phyloP scores from a whole-genome alignment of 2,888 invertebrate genomes.

The Drosophila setosimentum region DNA sequence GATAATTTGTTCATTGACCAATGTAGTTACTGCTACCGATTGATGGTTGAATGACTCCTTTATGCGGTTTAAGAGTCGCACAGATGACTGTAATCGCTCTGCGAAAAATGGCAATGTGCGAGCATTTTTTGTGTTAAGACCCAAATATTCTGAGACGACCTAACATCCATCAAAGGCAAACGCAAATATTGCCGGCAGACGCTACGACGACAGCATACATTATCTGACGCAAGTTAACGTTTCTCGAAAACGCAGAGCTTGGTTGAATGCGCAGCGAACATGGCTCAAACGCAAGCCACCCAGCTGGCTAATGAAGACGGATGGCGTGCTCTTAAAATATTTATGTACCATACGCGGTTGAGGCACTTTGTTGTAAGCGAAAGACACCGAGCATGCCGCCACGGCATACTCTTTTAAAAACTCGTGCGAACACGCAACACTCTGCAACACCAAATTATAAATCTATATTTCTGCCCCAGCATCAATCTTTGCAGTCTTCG shows the following conservation, averaged over 20 bases:
- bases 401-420: constrained; percentile 39
- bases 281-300: constrained; percentile 23
- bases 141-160: neutral
- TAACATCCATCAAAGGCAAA: constrained; percentile 51
- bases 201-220: constrained; percentile 40
- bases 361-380: constrained; percentile 52
- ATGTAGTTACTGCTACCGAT: constrained; percentile 32
- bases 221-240: constrained; percentile 50
- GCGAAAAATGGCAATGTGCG: constrained; percentile 54
- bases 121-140: constrained; percentile 26
- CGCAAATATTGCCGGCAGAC: constrained; percentile 26
- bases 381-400: constrained; percentile 23
- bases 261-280: constrained; percentile 13
- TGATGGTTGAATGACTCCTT: constrained; percentile 57
- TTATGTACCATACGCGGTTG: constrained; percentile 47
- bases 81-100: constrained; percentile 62
- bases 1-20: constrained; percentile 50
- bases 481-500: constrained; percentile 13
- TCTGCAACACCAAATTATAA: constrained; percentile 45
- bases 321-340: constrained; percentile 67
- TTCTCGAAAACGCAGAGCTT: constrained; percentile 47
- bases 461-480: constrained; percentile 23
- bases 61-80: constrained; percentile 61
- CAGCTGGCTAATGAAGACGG: constrained; percentile 70
- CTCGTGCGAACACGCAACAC: constrained; percentile 13